Evolutionary conservation across 2,797 vertebrate species (phyloP).

Genomic region (Halcyon smyrnensis): DNA sequence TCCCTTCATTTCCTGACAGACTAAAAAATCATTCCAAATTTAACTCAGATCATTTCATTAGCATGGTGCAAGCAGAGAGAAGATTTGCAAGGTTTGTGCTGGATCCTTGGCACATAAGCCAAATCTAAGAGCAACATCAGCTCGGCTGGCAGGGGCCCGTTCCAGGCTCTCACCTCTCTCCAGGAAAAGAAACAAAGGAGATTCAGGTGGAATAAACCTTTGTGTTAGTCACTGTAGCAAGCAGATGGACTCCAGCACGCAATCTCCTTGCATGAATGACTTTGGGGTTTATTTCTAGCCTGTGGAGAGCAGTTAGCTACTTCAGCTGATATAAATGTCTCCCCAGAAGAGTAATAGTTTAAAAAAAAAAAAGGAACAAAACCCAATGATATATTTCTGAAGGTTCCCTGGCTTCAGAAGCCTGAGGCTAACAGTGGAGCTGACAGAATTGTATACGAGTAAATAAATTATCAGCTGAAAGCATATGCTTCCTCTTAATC

Average conservation of each 20-base stretch:
- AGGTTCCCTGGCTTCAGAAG: background rate
- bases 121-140: constrained; percentile 21
- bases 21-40: background rate
- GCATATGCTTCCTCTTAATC: background rate
- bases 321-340: constrained; percentile 1
- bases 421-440: background rate
- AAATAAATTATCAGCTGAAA: constrained; percentile 29
- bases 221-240: background rate
- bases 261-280: background rate
- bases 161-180: background rate
- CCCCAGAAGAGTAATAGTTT: background rate
- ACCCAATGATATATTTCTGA: background rate
- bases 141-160: background rate
- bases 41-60: background rate
- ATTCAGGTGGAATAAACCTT: background rate
- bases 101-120: background rate
- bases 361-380: background rate
- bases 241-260: background rate
- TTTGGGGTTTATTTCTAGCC: background rate
- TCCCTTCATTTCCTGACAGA: constrained; percentile 16
- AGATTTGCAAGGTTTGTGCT: background rate
- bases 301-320: constrained; percentile 18
- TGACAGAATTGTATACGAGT: background rate
- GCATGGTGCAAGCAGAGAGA: background rate
- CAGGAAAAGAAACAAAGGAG: background rate